Evolutionary conservation across 2,113 vertebrate genomes (phyloP).

Genomic region (Eurypyga helias): DNA sequence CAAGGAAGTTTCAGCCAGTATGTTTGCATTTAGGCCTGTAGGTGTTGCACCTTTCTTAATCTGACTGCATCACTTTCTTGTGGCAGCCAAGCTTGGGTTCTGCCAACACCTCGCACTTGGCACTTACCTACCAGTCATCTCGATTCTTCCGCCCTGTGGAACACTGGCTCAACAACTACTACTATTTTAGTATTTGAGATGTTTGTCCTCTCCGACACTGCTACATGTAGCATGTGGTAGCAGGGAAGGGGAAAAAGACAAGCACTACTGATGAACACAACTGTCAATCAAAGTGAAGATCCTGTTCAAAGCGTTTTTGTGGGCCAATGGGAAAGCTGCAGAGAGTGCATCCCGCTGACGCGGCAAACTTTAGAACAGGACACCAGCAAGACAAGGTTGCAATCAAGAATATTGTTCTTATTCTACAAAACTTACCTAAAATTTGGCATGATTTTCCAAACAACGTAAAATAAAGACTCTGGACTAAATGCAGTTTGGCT

Average conservation of each 20-base stretch:
- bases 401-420: not conserved
- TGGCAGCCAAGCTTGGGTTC: not conserved
- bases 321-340: not conserved
- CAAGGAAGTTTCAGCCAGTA: constrained; percentile 65
- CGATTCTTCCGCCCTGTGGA: not conserved
- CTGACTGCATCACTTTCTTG: not conserved
- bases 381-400: not conserved
- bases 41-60: not conserved
- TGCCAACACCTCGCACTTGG: not conserved
- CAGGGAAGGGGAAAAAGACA: not conserved
- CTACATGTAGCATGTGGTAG: not conserved
- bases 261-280: not conserved
- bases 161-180: not conserved
- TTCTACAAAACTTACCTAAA: constrained; percentile 85
- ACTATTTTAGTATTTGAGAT: not conserved
- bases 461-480: constrained; percentile 95
- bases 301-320: not conserved
- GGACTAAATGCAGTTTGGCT: constrained; percentile 96
- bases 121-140: not conserved
- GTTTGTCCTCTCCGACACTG: not conserved
- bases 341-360: not conserved
- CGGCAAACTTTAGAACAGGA: not conserved
- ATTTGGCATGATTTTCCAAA: constrained; percentile 99
- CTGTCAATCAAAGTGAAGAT: not conserved
- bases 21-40: not conserved